Conservation (phyloP, 37 sponge, comb jelly and placozoan genomes). For the Aplysina aerophoba region DNA sequence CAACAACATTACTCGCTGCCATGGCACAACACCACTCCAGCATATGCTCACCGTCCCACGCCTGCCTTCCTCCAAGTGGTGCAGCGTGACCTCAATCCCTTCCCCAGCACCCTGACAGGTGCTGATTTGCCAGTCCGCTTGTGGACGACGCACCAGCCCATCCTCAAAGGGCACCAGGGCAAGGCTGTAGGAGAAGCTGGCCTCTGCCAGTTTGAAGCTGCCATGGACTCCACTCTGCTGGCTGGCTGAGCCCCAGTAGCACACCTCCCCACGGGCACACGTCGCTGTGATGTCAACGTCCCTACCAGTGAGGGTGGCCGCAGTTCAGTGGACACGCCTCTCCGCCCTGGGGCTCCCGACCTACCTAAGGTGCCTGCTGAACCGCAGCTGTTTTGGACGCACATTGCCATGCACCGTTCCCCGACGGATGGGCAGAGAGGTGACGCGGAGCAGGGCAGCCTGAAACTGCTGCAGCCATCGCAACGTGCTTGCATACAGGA, state of each 20-base stretch:
- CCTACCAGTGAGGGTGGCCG: constrained; percentile 28
- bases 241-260: constrained; percentile 78
- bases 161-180: constrained; percentile 59
- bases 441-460: constrained; percentile 37
- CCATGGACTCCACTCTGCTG: constrained; percentile 72
- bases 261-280: constrained; percentile 41
- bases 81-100: constrained; percentile 19
- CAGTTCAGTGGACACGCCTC: background rate
- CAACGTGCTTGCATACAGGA: constrained; percentile 88
- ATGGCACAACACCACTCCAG: background rate
- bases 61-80: background rate
- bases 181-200: constrained; percentile 46
- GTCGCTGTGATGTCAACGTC: constrained; percentile 53
- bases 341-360: background rate
- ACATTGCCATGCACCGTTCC: constrained; percentile 67
- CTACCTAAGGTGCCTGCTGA: constrained; percentile 79
- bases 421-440: constrained; percentile 84
- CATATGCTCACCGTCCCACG: background rate
- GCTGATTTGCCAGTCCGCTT: constrained; percentile 58
- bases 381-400: constrained; percentile 48
- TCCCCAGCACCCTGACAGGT: constrained; percentile 44
- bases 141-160: constrained; percentile 63
- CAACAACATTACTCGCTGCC: background rate
- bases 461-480: constrained; percentile 83
- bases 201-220: constrained; percentile 22